A percentile compares a stretch with the other conserved stretches of the same genome.
Conservation (phyloP, 2,888 invertebrate species). For the Aphidius colemani region DNA sequence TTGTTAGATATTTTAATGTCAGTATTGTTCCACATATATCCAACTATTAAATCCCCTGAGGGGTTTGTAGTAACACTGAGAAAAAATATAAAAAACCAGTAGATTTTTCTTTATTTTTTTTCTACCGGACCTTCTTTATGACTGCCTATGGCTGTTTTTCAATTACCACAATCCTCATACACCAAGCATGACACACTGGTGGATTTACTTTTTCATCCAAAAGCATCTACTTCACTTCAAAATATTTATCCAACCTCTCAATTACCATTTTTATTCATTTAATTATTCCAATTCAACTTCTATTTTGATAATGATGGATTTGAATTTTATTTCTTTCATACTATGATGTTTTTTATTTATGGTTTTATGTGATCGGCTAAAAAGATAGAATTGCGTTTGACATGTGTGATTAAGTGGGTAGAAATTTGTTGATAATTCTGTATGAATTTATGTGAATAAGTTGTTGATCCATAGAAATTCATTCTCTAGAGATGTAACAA, state of each 20-base stretch:
- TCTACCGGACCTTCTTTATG: constrained; percentile 38
- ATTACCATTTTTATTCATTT: not conserved
- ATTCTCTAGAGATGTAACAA: too few relatives aligned
- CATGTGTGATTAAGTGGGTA: too few relatives aligned
- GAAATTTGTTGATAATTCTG: too few relatives aligned
- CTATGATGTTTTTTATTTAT: too few relatives aligned
- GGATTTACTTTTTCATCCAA: constrained; percentile 27
- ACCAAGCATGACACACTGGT: constrained; percentile 13
- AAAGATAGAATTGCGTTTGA: too few relatives aligned
- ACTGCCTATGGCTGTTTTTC: constrained; percentile 45
- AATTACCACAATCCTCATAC: constrained; percentile 41
- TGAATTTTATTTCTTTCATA: too few relatives aligned
- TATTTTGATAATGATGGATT: too few relatives aligned
- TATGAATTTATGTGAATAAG: too few relatives aligned
- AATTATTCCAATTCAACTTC: too few relatives aligned
- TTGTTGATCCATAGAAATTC: too few relatives aligned
- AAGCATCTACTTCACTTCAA: constrained; percentile 28
- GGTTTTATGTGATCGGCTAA: too few relatives aligned
- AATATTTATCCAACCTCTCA: constrained; percentile 5
- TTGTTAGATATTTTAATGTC: constrained; percentile 26
- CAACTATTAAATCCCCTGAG: not conserved
- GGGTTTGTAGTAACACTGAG: constrained; percentile 35
- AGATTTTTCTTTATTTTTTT: too few relatives aligned
- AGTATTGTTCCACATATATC: constrained; percentile 11
- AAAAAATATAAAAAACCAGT: constrained; percentile 26